Conservation (phyloP, 1,140 invertebrate species). For the Drosophila subobscura region DNA sequence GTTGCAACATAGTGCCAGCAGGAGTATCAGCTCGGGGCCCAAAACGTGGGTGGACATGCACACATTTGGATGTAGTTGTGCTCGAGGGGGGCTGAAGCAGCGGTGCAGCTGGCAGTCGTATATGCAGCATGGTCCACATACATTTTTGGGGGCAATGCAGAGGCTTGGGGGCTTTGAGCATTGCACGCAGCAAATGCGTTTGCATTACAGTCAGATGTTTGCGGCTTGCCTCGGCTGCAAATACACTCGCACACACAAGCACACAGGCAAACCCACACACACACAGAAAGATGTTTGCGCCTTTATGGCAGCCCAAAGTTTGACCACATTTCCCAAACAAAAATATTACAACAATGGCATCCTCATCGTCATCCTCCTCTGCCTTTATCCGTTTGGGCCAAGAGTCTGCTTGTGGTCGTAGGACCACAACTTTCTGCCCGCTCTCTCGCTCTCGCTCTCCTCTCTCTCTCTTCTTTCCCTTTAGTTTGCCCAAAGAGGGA, state of each 20-base stretch:
- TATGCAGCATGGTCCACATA: slow-evolving; percentile 51
- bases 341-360: slow-evolving; percentile 77
- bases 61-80: too few species aligned
- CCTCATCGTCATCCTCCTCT: slow-evolving; percentile 16
- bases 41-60: too few species aligned
- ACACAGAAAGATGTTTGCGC: slow-evolving; percentile 61
- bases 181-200: slow-evolving; percentile 70
- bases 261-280: slow-evolving; percentile 22
- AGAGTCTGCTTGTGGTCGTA: slow-evolving; percentile 35
- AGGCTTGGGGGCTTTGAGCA: slow-evolving; percentile 37
- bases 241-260: slow-evolving; percentile 16
- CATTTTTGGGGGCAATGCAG: slow-evolving; percentile 47
- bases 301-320: slow-evolving; percentile 78
- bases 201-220: slow-evolving; percentile 79
- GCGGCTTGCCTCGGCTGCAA: slow-evolving; percentile 45
- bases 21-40: too few species aligned
- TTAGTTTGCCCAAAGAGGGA: slow-evolving; percentile 38
- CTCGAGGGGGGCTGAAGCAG: too few species aligned
- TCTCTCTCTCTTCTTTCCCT: not conserved
- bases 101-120: too few species aligned
- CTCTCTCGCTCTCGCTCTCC: not conserved
- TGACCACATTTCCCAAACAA: slow-evolving; percentile 79
- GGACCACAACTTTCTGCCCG: slow-evolving; percentile 37
- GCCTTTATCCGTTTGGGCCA: not conserved
- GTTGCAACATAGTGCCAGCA: too few species aligned